Base-by-base conservation (phyloP, 2,113 vertebrate species). In the Aleadryas rufinucha region DNA sequence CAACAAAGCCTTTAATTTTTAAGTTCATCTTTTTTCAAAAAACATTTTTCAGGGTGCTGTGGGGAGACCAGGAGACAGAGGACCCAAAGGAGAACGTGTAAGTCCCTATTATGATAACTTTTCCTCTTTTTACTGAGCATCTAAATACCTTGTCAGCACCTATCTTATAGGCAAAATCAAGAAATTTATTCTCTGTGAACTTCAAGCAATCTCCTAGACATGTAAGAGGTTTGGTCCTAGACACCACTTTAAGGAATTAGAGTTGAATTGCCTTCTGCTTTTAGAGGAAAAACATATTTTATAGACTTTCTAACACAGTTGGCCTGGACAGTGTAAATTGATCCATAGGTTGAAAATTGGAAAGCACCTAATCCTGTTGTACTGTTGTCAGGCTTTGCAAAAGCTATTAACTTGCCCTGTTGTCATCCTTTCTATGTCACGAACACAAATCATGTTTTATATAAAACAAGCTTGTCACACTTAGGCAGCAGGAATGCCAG, bases 71-170 rank as follows among this genome's bases (percentile, higher is more conserved):
- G 99, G 99, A 89, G 99, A 99, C 88, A 98, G 99, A 98, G 99
- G 99, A 49, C 98, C 99, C 86, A 99, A 99, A 98, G 99, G 99
- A 98, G 99, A 99, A 95, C 99, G 99, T 59, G 99, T 99, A 98
- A 98, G 98, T 78, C 57, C 16, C 33, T 63, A 39, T 53, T 87
- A 69, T 49, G 31, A 65, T 44, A 23, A 23, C 15, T 21, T 13
- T n/a, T 92, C 50, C 21, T 16, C 19, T 26, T 65, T 84, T 80
- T 27, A n/a, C 27, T 81, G 39, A 35, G 28, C 37, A 54, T 68
- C 60, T 56, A 31, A 59, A 39, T 5, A 63, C 54, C 27, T 89
- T 4, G 35, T 72, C 56, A 50, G 7, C 4, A 1, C 8, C 8
- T 70, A 24, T 50, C 31, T 88, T 75, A 21, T 4, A 61, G n/a